Base-by-base conservation (phyloP, 2,888 invertebrate species). In the Pomacea canaliculata region DNA sequence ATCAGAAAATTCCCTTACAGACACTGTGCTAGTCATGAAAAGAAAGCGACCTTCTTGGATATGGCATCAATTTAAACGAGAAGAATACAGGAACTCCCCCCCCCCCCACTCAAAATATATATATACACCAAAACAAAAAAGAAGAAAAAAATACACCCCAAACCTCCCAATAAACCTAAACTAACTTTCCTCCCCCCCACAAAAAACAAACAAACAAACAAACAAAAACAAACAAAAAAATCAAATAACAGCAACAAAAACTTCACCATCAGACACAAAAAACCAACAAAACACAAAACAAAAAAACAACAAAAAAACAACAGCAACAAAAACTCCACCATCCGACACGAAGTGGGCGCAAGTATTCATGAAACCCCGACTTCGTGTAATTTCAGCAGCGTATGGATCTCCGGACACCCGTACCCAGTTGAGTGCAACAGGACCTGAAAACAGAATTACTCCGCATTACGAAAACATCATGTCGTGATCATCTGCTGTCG, bases 361-460 rank as follows among this genome's bases (percentile, higher is more conserved):
- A 27, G 76, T 78, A 73, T 82, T 80, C 70, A 81, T 78, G 56
- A 73, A 56, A 9, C 78, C 76, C 2, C 37, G 56, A 46, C 65
- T 37, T 4, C 77, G 71, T 48, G 70, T 67, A 27, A 63, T 56
- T 67, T 83, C 80, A 19, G 80, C 78, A 23, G 80, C 79, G 37
- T 82, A 83, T 8, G 82, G 78, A 71, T 83, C 83, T 8, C 77
- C 76, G 1, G 59, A 59, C n/a, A 81, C 80, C 9, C 63, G 60
- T n/a, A 82, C 73, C 82, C 81, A 81, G 60, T 73, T 81, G 72
- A 81, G 74, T 7, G 81, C 83, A 13, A 82, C 70, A 0, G 83
- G 83, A 71, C 83, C 83, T 83, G 56, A 18, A 62, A 65, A 48
- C 10, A 37, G 16, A 37, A 37, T 3, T 37, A 37, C 5, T 3